phyloP scores from a whole-genome alignment of 2,888 invertebrate genomes.

The Drosophila anceps region DNA sequence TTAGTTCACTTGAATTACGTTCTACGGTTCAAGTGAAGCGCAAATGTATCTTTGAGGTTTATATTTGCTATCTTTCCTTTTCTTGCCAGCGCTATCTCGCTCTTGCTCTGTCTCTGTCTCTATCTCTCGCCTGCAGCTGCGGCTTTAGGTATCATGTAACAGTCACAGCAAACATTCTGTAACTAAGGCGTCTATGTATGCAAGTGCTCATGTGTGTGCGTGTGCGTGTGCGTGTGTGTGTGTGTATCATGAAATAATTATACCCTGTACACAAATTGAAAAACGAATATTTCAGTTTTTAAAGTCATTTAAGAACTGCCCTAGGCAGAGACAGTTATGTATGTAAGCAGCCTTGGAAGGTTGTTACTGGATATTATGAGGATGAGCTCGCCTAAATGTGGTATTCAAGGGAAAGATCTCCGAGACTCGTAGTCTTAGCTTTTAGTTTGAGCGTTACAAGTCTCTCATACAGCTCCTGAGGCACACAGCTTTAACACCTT shows the following conservation, averaged over 20 bases:
- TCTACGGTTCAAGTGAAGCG: constrained; percentile 78
- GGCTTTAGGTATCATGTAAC: constrained; percentile 64
- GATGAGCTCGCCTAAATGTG: not conserved
- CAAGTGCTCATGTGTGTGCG: constrained; percentile 24
- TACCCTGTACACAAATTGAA: constrained; percentile 11
- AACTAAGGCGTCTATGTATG: constrained; percentile 26
- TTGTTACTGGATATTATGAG: not conserved
- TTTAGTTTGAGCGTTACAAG: not conserved
- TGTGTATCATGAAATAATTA: constrained; percentile 65
- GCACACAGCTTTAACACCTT: not conserved
- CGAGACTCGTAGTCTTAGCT: too few relatives aligned
- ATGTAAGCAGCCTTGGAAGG: not conserved
- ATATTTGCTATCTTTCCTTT: constrained; percentile 52
- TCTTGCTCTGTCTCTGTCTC: not conserved
- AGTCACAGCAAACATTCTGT: constrained; percentile 55
- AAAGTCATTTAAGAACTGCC: not conserved
- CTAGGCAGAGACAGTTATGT: not conserved
- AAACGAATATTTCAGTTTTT: not conserved
- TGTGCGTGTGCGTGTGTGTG: constrained; percentile 26
- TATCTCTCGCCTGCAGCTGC: constrained; percentile 30
- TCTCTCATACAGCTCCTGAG: not conserved
- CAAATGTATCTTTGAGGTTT: constrained; percentile 81
- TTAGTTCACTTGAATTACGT: constrained; percentile 75
- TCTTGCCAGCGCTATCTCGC: constrained; percentile 1
- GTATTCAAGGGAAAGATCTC: not conserved